phyloP scores from a whole-genome alignment of 2,888 invertebrate genomes.

The Drosophila emarginata region DNA sequence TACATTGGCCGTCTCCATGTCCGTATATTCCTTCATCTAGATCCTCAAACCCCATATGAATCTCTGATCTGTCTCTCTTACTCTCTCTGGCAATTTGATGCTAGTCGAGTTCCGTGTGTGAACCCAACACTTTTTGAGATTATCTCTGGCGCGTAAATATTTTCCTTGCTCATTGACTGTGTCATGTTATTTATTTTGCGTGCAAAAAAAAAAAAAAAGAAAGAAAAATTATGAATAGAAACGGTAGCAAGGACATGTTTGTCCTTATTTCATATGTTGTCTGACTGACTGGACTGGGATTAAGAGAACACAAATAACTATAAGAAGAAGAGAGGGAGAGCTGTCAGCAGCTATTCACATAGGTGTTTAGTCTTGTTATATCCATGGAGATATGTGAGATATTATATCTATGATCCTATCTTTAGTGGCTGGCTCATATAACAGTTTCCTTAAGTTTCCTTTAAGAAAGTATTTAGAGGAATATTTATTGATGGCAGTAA shows the following conservation, averaged over 20 bases:
- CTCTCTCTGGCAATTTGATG: slow-evolving; percentile 61
- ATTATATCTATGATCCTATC: slow-evolving; percentile 58
- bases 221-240: slow-evolving; percentile 68
- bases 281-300: slow-evolving; percentile 43
- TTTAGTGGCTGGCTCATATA: slow-evolving; percentile 57
- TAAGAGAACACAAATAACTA: slow-evolving; percentile 47
- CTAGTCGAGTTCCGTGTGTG: slow-evolving; percentile 61
- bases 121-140: slow-evolving; percentile 75
- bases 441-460: slow-evolving; percentile 37
- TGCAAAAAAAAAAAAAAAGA: slow-evolving; percentile 47
- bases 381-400: background rate
- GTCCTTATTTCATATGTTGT: slow-evolving; percentile 35
- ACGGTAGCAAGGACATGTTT: slow-evolving; percentile 45
- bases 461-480: no score
- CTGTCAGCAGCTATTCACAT: slow-evolving; percentile 26
- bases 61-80: slow-evolving; percentile 6
- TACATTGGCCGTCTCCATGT: slow-evolving; percentile 61
- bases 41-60: slow-evolving; percentile 11
- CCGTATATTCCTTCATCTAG: slow-evolving; percentile 20
- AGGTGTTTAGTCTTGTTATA: slow-evolving; percentile 41
- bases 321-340: background rate
- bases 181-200: slow-evolving; percentile 61
- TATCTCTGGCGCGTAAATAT: slow-evolving; percentile 80
- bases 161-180: slow-evolving; percentile 78
- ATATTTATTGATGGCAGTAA: no score